Conservation (phyloP, 1,140 invertebrate genomes). For the Harpegnathos saltator region DNA sequence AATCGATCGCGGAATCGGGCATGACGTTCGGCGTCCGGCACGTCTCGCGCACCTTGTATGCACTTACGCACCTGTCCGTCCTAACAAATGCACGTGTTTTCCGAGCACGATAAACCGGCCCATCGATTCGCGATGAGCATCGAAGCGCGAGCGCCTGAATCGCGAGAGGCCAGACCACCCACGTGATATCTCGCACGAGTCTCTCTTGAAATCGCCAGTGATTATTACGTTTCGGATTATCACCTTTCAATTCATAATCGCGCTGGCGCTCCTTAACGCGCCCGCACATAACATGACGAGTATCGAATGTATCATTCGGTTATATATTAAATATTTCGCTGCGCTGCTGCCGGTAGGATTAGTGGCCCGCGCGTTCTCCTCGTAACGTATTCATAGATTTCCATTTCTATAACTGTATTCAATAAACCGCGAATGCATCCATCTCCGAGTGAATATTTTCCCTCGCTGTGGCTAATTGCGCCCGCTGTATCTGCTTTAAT, state of each 20-base stretch:
- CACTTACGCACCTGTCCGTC: not conserved
- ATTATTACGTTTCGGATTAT: too few species aligned
- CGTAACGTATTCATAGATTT: not conserved
- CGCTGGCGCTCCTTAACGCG: too few species aligned
- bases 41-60: not conserved
- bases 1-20: slow-evolving; percentile 76
- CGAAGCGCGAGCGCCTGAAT: not conserved
- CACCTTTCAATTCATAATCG: too few species aligned
- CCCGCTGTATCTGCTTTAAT: slow-evolving; percentile 31
- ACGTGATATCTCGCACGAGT: too few species aligned
- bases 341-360: too few species aligned
- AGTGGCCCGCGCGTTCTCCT: not conserved
- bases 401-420: not conserved
- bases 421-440: not conserved
- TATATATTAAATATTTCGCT: too few species aligned
- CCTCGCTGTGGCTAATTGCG: not conserved
- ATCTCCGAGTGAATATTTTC: not conserved
- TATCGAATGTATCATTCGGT: too few species aligned
- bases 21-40: slow-evolving; percentile 60
- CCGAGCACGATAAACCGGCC: too few species aligned
- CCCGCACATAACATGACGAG: too few species aligned
- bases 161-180: too few species aligned
- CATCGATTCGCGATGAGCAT: too few species aligned
- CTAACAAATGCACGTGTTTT: not conserved
- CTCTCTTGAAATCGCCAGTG: too few species aligned